A percentile compares a stretch with the other conserved stretches of the same genome.
These are phyloP conservation scores for Scomber scombrus DNA, from an alignment of 2,113 vertebrate species.

Conservation along the genomic window DNA sequence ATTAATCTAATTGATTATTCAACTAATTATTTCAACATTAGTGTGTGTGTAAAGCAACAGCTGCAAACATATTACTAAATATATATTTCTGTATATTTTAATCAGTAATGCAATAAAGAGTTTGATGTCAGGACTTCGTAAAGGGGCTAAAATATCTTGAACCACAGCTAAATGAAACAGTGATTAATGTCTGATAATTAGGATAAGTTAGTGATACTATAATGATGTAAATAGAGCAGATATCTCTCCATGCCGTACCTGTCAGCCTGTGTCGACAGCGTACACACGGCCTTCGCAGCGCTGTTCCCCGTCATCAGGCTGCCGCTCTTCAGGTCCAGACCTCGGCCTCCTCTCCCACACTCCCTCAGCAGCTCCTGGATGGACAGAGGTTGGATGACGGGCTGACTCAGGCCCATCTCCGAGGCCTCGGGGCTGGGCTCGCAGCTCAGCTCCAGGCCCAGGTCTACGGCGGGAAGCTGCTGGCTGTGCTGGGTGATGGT, in stretches of 20 bases:
- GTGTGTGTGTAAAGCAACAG: too few species aligned
- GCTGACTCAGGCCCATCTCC: slow-evolving; percentile 86
- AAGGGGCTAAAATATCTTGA: too few species aligned
- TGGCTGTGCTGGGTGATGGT: slow-evolving; percentile 90
- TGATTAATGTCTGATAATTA: too few species aligned
- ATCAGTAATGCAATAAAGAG: too few species aligned
- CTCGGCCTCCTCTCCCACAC: slow-evolving; percentile 84
- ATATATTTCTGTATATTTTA: too few species aligned
- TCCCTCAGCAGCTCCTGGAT: slow-evolving; percentile 95
- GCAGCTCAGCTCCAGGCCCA: slow-evolving; percentile 79
- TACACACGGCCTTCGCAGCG: slow-evolving; percentile 92
- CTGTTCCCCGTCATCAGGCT: slow-evolving; percentile 89
- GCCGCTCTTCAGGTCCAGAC: slow-evolving; percentile 89
- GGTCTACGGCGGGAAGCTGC: slow-evolving; percentile 77
- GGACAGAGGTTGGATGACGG: slow-evolving; percentile 90
- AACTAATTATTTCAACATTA: too few species aligned
- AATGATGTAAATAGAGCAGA: not conserved
- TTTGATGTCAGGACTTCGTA: too few species aligned
- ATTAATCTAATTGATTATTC: too few species aligned
- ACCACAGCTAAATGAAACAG: too few species aligned
- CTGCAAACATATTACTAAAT: too few species aligned
- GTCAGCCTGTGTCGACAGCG: slow-evolving; percentile 94
- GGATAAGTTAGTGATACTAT: too few species aligned
- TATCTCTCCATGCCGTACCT: slow-evolving; percentile 67
- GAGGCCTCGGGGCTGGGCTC: slow-evolving; percentile 79